phyloP scores from a whole-genome alignment of 2,113 vertebrate species.

The Oxygymnocypris stewartii region DNA sequence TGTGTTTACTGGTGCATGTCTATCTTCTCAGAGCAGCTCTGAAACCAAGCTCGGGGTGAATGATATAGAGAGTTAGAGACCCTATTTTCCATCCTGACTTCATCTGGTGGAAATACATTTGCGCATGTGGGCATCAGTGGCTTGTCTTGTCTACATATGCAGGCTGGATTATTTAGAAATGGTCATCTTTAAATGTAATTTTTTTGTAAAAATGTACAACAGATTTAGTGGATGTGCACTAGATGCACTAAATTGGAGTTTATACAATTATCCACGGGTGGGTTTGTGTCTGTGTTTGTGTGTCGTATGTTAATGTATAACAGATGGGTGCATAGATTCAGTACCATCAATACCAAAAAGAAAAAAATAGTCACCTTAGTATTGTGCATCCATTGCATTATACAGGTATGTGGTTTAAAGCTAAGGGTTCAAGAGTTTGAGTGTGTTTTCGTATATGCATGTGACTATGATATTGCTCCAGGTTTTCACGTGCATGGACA shows the following conservation, averaged over 20 bases:
- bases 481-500: conserved; percentile 13
- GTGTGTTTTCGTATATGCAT: background rate
- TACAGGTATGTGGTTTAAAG: background rate
- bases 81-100: background rate
- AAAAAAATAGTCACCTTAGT: background rate
- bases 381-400: background rate
- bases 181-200: background rate
- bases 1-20: conserved; percentile 67
- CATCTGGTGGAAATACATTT: conserved; percentile 48
- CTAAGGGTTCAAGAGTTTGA: background rate
- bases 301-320: background rate
- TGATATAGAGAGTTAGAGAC: conserved; percentile 48
- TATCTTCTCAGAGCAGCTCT: conserved; percentile 72
- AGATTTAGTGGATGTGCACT: background rate
- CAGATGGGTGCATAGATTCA: background rate
- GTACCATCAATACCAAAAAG: background rate
- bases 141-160: background rate
- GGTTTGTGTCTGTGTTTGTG: background rate
- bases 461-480: background rate
- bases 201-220: background rate
- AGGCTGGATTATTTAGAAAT: background rate
- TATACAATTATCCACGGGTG: background rate
- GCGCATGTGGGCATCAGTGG: background rate
- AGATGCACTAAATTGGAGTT: background rate
- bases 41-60: conserved; percentile 61